Percentiles rank a stretch among this genome's conserved stretches.
Evolutionary conservation across 2,797 vertebrate genomes (phyloP).

Genomic region (Sebastes kiyomatsui): DNA sequence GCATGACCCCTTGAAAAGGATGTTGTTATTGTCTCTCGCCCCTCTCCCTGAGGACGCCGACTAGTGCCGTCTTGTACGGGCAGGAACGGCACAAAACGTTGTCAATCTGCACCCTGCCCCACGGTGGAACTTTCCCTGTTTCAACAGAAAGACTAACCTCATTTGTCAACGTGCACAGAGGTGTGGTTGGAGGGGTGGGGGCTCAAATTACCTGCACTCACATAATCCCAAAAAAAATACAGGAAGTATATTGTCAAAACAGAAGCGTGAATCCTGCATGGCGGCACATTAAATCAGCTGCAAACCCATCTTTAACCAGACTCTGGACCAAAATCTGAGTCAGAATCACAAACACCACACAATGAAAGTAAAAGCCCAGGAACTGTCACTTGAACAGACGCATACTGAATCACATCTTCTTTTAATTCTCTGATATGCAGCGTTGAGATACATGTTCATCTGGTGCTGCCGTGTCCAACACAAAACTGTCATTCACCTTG

Average conservation of each 20-base stretch:
- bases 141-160: slow-evolving; percentile 57
- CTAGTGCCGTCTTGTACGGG: slow-evolving; percentile 60
- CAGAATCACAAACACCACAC: neutral
- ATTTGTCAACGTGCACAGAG: slow-evolving; percentile 45
- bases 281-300: neutral
- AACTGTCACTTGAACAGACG: neutral
- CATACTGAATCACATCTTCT: neutral
- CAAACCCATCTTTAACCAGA: slow-evolving; percentile 1
- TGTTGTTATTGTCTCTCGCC: slow-evolving; percentile 60
- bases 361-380: neutral
- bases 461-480: neutral
- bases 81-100: slow-evolving; percentile 38
- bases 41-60: slow-evolving; percentile 37
- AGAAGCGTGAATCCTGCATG: neutral
- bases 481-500: slow-evolving; percentile 28
- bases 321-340: neutral
- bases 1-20: slow-evolving; percentile 61
- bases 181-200: neutral
- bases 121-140: slow-evolving; percentile 53
- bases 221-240: neutral
- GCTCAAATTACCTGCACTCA: slow-evolving; percentile 33
- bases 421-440: neutral
- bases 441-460: neutral
- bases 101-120: slow-evolving; percentile 61
- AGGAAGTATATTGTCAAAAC: neutral